A percentile compares a stretch with the other conserved stretches of the same genome.
phyloP scores from a whole-genome alignment of 2,888 invertebrate species.

The Lasius platythorax region DNA sequence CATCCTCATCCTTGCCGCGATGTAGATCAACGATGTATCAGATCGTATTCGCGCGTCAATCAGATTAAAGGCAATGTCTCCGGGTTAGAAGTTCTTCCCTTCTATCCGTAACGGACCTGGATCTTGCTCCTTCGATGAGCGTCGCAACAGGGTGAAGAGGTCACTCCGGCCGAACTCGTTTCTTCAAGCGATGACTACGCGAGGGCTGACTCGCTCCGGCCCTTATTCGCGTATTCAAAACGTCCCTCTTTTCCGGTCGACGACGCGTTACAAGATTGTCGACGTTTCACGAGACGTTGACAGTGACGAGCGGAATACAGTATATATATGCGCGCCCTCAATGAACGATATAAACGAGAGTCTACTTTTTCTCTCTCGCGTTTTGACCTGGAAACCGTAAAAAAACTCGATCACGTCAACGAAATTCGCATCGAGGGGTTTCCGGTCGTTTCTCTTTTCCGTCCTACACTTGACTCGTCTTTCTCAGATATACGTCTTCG shows the following conservation, averaged over 20 bases:
- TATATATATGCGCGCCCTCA: neutral
- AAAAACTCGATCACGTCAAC: conserved; percentile 7
- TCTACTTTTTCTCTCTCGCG: conserved; percentile 2
- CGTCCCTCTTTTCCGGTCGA: conserved; percentile 44
- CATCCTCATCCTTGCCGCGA: neutral
- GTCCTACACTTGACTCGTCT: conserved; percentile 4
- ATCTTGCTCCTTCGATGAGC: conserved; percentile 21
- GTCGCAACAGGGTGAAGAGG: conserved; percentile 25
- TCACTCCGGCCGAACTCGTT: conserved; percentile 44
- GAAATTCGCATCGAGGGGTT: conserved; percentile 8
- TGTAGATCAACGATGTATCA: neutral
- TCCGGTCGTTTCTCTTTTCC: neutral
- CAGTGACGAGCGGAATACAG: conserved; percentile 29
- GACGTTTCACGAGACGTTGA: conserved; percentile 38
- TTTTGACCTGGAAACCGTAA: conserved; percentile 19
- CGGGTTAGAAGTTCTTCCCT: neutral
- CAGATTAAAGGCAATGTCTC: conserved; percentile 51
- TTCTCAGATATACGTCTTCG: neutral
- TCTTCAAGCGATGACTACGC: neutral
- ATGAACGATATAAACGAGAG: conserved; percentile 35
- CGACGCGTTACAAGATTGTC: conserved; percentile 29
- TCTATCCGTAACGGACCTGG: conserved; percentile 29
- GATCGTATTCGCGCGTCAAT: conserved; percentile 28
- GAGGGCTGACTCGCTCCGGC: neutral
- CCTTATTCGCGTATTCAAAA: conserved; percentile 47